These are phyloP conservation scores for Lutjanus argentimaculatus DNA, from an alignment of 2,797 vertebrate species.

Conservation along the genomic window DNA sequence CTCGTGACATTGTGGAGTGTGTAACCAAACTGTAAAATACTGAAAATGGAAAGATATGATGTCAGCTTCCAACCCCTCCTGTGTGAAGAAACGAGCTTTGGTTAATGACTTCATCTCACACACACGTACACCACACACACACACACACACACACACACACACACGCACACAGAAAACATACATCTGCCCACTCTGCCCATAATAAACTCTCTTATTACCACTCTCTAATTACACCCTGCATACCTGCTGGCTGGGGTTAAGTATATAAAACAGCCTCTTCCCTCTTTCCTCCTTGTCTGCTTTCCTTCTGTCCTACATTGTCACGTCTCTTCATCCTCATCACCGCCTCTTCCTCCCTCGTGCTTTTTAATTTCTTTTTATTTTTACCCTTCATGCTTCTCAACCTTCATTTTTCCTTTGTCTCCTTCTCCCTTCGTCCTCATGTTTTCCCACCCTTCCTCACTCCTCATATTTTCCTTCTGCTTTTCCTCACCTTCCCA, in stretches of 20 bases:
- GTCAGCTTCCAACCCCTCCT: neutral
- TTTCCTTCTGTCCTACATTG: neutral
- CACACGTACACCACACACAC: conserved; percentile 31
- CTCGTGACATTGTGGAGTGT: neutral
- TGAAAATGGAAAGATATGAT: conserved; percentile 8
- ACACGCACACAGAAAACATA: conserved; percentile 21
- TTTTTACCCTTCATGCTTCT: too few species aligned
- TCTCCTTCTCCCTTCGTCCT: neutral
- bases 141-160: conserved; percentile 24
- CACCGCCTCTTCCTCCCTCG: neutral
- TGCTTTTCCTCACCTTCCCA: neutral
- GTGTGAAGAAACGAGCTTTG: conserved; percentile 8
- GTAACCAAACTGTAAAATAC: neutral
- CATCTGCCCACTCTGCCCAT: conserved; percentile 23
- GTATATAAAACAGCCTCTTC: conserved; percentile 30
- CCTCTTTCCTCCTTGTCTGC: neutral
- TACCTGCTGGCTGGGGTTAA: conserved; percentile 29
- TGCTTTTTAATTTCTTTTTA: neutral
- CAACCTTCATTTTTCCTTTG: neutral
- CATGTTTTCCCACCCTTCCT: neutral
- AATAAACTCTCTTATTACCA: conserved; percentile 38
- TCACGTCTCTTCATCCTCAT: neutral
- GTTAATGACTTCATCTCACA: conserved; percentile 48
- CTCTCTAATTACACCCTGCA: conserved; percentile 36
- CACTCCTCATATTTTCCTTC: conserved; percentile 9